Evolutionary conservation across 2,888 invertebrate genomes (phyloP).

Genomic region (Eulithis prunata): DNA sequence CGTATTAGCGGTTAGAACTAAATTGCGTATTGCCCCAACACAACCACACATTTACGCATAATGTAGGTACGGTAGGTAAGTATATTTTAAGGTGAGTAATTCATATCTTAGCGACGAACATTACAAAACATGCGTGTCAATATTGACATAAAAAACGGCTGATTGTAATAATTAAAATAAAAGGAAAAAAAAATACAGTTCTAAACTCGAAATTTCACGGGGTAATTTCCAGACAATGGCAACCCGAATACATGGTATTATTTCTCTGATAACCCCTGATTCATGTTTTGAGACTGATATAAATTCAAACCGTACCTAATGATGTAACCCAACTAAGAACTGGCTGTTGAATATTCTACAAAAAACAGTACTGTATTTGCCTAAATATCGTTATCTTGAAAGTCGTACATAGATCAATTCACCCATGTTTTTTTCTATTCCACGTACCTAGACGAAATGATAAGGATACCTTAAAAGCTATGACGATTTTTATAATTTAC

Average conservation of each 20-base stretch:
- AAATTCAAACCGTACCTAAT: slow-evolving; percentile 30
- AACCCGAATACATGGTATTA: slow-evolving; percentile 40
- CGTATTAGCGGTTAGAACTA: background rate
- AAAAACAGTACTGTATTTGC: background rate
- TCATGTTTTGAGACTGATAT: slow-evolving; percentile 37
- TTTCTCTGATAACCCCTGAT: slow-evolving; percentile 40
- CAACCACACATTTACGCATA: slow-evolving; percentile 2
- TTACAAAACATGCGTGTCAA: too few relatives aligned
- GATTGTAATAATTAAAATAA: background rate
- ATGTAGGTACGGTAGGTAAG: background rate
- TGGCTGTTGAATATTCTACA: background rate
- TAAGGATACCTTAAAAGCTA: too few relatives aligned
- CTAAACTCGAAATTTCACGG: background rate
- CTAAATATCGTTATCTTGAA: background rate
- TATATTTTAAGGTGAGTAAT: background rate
- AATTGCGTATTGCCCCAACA: background rate
- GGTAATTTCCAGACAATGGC: slow-evolving; percentile 15
- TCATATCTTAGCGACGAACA: background rate
- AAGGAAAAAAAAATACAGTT: background rate
- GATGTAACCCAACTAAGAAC: slow-evolving; percentile 25
- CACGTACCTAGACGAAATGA: too few relatives aligned
- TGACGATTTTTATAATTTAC: too few relatives aligned
- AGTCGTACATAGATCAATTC: background rate
- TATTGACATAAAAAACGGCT: too few relatives aligned
- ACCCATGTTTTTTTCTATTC: background rate